These are phyloP conservation scores for Philopedon plagiatum DNA, from an alignment of 2,888 invertebrate species.

Conservation along the genomic window DNA sequence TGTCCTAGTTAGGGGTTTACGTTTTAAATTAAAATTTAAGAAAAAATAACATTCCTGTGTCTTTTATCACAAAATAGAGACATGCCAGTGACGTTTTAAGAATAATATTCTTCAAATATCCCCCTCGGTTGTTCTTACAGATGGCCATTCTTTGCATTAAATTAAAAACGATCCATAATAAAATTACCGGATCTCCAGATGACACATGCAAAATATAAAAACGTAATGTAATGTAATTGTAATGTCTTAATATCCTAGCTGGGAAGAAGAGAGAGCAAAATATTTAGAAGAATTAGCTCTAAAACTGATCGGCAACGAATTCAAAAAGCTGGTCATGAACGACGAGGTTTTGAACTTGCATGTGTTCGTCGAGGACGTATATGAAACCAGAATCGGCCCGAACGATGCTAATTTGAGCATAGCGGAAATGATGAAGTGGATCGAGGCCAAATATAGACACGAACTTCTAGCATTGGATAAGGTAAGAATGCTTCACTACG, in stretches of 20 bases:
- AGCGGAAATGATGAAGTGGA: constrained; percentile 72
- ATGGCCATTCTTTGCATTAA: too few species aligned
- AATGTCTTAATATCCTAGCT: constrained; percentile 57
- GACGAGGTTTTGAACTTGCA: constrained; percentile 73
- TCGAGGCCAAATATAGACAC: constrained; percentile 72
- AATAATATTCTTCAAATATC: too few species aligned
- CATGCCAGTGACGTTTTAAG: too few species aligned
- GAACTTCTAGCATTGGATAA: constrained; percentile 72
- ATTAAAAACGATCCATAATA: too few species aligned
- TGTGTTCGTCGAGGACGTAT: constrained; percentile 76
- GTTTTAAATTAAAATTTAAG: too few species aligned
- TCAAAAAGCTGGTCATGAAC: constrained; percentile 73
- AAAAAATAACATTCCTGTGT: too few species aligned
- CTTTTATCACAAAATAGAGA: too few species aligned
- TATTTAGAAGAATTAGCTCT: constrained; percentile 72
- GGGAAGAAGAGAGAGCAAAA: constrained; percentile 71
- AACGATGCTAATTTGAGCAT: constrained; percentile 74
- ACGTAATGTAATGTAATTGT: background rate
- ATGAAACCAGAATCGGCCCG: constrained; percentile 73
- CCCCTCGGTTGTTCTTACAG: too few species aligned
- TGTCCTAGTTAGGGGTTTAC: too few species aligned
- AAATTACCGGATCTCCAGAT: too few species aligned
- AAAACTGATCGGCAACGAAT: constrained; percentile 72
- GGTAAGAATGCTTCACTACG: too few species aligned
- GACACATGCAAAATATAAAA: too few species aligned